These are phyloP conservation scores for Porites lutea DNA, from an alignment of 64 coral and sea anemone genomes.

Conservation along the genomic window DNA sequence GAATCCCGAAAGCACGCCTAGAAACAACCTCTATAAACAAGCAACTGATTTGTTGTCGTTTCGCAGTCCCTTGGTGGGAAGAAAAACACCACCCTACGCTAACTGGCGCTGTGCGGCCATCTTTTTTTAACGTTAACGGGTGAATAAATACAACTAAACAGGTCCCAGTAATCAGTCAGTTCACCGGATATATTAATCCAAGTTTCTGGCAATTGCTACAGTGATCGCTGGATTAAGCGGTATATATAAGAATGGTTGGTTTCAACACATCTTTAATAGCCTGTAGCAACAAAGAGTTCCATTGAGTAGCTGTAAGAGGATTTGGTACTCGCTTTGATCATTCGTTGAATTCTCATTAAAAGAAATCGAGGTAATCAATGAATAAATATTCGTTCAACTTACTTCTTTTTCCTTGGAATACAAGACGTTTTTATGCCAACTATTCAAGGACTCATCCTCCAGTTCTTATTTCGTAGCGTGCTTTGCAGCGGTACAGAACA, in stretches of 20 bases:
- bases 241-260: neutral
- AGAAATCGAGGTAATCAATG: too few relatives aligned
- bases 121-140: neutral
- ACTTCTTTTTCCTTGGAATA: neutral
- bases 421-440: neutral
- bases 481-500: neutral
- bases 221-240: neutral
- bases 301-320: neutral
- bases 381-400: neutral
- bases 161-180: neutral
- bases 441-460: neutral
- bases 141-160: neutral
- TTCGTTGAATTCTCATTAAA: neutral
- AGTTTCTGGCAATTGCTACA: neutral
- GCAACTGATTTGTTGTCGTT: too few relatives aligned
- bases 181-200: neutral
- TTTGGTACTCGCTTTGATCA: neutral
- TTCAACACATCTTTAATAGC: slow-evolving; percentile 18
- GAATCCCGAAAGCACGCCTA: too few relatives aligned
- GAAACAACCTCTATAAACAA: too few relatives aligned
- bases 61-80: too few relatives aligned
- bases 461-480: slow-evolving; percentile 4
- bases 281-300: neutral
- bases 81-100: too few relatives aligned
- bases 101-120: neutral